These are phyloP conservation scores for Actias luna DNA, from an alignment of 2,888 invertebrate genomes.

Conservation along the genomic window DNA sequence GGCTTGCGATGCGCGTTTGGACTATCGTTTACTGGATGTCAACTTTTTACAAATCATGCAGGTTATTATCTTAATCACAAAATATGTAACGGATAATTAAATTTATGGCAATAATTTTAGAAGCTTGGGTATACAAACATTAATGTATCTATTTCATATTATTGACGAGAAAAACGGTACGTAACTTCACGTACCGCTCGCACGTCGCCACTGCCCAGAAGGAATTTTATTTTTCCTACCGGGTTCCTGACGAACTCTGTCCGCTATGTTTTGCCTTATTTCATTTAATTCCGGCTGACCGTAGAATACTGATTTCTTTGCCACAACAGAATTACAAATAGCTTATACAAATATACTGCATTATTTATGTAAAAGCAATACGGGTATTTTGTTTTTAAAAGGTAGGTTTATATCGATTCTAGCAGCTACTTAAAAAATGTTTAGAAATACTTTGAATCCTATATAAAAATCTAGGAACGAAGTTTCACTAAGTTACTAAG, in stretches of 20 bases:
- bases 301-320: slow-evolving; percentile 49
- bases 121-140: not conserved
- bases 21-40: too few relatives aligned
- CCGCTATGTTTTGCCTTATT: slow-evolving; percentile 47
- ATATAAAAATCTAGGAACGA: too few relatives aligned
- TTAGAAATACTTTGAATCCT: too few relatives aligned
- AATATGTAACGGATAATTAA: not conserved
- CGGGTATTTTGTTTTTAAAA: not conserved
- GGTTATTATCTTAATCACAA: too few relatives aligned
- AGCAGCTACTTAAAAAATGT: too few relatives aligned
- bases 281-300: slow-evolving; percentile 44
- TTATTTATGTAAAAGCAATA: slow-evolving; percentile 2
- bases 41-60: too few relatives aligned
- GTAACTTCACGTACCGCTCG: not conserved
- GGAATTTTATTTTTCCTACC: slow-evolving; percentile 69
- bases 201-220: slow-evolving; percentile 31
- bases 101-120: not conserved
- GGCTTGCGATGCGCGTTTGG: too few relatives aligned
- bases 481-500: too few relatives aligned
- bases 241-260: slow-evolving; percentile 44
- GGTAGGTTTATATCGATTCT: not conserved
- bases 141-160: not conserved
- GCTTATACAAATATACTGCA: not conserved
- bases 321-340: not conserved
- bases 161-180: not conserved